Evolutionary conservation across 2,797 vertebrate species (phyloP).

Genomic region (Chiloscyllium punctatum): DNA sequence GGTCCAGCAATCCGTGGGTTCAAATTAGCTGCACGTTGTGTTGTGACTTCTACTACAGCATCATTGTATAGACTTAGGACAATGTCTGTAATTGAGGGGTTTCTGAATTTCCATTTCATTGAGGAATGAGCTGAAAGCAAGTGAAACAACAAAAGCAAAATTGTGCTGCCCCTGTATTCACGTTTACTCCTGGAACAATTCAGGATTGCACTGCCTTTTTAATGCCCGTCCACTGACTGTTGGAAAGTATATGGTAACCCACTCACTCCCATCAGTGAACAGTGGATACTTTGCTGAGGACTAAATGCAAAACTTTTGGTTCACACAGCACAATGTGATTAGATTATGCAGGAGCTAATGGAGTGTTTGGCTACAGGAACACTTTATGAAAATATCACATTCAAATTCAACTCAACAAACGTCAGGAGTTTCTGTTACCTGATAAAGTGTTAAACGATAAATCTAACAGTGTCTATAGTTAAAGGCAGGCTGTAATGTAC

Average conservation of each 20-base stretch:
- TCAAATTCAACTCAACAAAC: conserved; percentile 58
- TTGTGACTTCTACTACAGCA: not conserved
- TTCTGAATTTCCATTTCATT: not conserved
- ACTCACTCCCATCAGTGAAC: conserved; percentile 50
- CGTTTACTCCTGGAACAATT: not conserved
- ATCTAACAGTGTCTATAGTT: not conserved
- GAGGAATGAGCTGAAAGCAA: not conserved
- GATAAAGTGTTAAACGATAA: conserved; percentile 60
- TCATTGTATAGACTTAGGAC: not conserved
- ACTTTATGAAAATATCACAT: conserved; percentile 93
- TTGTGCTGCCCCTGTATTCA: not conserved
- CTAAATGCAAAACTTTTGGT: conserved; percentile 57
- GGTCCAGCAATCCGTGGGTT: too few relatives aligned
- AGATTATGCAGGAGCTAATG: conserved; percentile 57
- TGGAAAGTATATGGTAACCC: conserved; percentile 44
- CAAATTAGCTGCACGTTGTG: not conserved
- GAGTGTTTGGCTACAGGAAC: conserved; percentile 62
- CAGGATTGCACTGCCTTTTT: not conserved
- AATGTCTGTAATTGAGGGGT: not conserved
- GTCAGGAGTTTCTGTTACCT: conserved; percentile 78
- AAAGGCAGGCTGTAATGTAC: not conserved
- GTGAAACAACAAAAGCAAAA: not conserved
- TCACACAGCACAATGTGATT: conserved; percentile 65
- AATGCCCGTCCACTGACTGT: conserved; percentile 26
- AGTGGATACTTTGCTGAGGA: conserved; percentile 48